Base-by-base conservation (phyloP, 2,888 invertebrate genomes). In the Girardia tigrina region DNA sequence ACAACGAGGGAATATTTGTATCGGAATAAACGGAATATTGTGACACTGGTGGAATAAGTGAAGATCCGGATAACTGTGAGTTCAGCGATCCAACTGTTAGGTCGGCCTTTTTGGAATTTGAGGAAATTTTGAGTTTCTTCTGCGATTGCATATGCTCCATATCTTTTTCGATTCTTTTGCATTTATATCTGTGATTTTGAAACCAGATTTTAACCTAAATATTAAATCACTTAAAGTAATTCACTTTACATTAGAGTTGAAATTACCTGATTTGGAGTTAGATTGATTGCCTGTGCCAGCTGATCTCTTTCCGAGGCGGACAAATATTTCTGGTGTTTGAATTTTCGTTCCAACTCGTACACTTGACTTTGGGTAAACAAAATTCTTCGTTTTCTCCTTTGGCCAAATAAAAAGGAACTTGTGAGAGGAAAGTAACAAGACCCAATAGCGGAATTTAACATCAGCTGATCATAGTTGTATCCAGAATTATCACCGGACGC, bases 101-200 rank as follows among this genome's bases (percentile, higher is more conserved):
- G 56, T 56, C 56, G n/a, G 4, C 23, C 23, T 56, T 56, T 56
- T 56, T 56, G 4, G 56, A 56, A 56, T 56, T 56, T n/a, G 56
- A 8, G 8, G 56, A 56, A 56, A 56, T 56, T 56, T 56, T 56
- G 20, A 56, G 23, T 56, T 56, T 56, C n/a, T 23, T 4, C 23
- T 56, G 56, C 4, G 56, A 56, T 23, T 56, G 56, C 56, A 56
- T 56, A 56, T 56, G 56, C 23, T 56, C 56, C 56, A 56, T 56
- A n/a, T 56, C 56, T 56, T 97, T 95, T 71, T 94, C 92, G 84
- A 95, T 93, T 81, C 97, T 87, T 87, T 98, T 98, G 87, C 94
- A 93, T 87, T 98, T 98, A 88, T 98, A 98, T 82, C 98, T 90
- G 86, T 97, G 97, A 87, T 98, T 98, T 88, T 98, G 97, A 88